A percentile compares a stretch with the other conserved stretches of the same genome.
phyloP scores from a whole-genome alignment of 1,140 invertebrate genomes.

The Musca vetustissima region DNA sequence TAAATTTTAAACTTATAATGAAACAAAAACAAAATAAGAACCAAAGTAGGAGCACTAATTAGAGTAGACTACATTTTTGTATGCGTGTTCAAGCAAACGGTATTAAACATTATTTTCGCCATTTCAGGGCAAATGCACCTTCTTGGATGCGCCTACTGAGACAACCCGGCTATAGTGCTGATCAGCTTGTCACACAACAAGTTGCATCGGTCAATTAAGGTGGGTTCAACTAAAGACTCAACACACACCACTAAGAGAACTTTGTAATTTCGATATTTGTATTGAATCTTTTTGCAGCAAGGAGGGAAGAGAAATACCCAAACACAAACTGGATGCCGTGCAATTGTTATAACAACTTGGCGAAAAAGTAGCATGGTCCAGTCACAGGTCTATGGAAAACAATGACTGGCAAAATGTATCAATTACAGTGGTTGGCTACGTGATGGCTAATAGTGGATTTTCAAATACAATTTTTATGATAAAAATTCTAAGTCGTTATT shows the following conservation, averaged over 20 bases:
- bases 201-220: conserved; percentile 7
- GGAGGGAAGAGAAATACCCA: background rate
- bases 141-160: conserved; percentile 6
- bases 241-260: background rate
- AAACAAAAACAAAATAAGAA: background rate
- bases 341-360: background rate
- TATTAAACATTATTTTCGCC: conserved; percentile 6
- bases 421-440: too few relatives aligned
- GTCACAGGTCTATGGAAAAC: too few relatives aligned
- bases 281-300: conserved; percentile 12
- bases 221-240: background rate
- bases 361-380: too few relatives aligned
- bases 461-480: too few relatives aligned
- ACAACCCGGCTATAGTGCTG: background rate
- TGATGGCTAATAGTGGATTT: too few relatives aligned
- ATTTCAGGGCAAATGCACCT: conserved; percentile 4
- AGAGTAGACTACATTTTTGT: background rate
- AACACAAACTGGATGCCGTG: background rate
- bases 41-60: background rate
- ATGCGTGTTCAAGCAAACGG: background rate
- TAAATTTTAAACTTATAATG: background rate
- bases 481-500: too few relatives aligned
- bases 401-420: too few relatives aligned
- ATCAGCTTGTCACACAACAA: background rate
- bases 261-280: background rate